Evolutionary conservation across 2,797 vertebrate genomes (phyloP).

Genomic region (Acrocephalus scirpaceus): DNA sequence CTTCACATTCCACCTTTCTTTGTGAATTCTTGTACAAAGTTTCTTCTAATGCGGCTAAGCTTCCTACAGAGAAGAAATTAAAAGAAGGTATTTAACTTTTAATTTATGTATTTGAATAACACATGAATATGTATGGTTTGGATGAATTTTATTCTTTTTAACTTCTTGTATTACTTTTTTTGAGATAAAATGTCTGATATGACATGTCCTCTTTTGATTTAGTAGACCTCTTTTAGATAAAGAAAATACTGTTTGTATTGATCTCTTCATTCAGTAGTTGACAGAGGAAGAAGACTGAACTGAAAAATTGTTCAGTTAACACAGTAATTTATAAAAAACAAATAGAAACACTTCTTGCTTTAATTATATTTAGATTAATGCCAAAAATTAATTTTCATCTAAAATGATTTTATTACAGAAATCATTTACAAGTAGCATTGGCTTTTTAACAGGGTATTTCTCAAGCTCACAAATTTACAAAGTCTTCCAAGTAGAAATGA

Average conservation of each 20-base stretch:
- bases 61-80: conserved; percentile 82
- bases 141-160: neutral
- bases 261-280: neutral
- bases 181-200: neutral
- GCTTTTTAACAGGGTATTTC: neutral
- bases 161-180: neutral
- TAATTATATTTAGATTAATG: neutral
- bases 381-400: neutral
- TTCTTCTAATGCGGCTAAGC: conserved; percentile 76
- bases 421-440: neutral
- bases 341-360: neutral
- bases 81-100: conserved; percentile 84
- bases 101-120: neutral
- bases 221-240: neutral
- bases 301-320: neutral
- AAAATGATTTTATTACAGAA: neutral
- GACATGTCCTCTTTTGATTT: neutral
- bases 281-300: neutral
- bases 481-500: neutral
- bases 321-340: neutral
- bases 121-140: neutral
- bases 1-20: conserved; percentile 80
- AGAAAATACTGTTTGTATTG: neutral
- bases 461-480: neutral
- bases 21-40: conserved; percentile 92